Percentiles rank a stretch among this genome's conserved stretches.
Conservation (phyloP, 2,113 vertebrate genomes). For the Noturus placidus region DNA sequence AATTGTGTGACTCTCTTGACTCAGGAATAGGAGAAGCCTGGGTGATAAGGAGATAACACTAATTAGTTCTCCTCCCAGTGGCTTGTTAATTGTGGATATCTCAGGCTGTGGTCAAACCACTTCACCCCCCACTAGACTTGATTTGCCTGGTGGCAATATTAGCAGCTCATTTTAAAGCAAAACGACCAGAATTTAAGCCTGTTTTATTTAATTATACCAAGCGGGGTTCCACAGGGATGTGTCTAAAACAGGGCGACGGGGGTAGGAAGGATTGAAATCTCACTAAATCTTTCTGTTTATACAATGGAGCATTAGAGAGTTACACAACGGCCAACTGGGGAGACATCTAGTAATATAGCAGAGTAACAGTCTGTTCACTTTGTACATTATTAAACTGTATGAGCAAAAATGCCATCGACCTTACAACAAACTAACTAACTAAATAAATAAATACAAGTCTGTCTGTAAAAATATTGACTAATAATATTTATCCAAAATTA, state of each 20-base stretch:
- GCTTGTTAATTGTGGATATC: conserved; percentile 79
- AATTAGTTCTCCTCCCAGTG: conserved; percentile 80
- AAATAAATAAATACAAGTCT: too few relatives aligned
- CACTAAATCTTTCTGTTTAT: conserved; percentile 26
- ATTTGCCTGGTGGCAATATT: conserved; percentile 67
- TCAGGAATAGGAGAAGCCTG: conserved; percentile 62
- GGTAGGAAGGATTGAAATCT: conserved; percentile 27
- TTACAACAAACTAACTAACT: neutral
- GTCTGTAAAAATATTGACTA: neutral
- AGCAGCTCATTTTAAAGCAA: conserved; percentile 69
- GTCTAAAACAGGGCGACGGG: conserved; percentile 28
- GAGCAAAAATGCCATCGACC: neutral
- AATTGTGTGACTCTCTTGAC: conserved; percentile 67
- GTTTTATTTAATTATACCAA: conserved; percentile 71
- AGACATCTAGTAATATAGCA: neutral
- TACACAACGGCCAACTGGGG: neutral
- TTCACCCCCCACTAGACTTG: conserved; percentile 45
- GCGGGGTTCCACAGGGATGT: conserved; percentile 55
- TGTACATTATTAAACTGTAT: neutral
- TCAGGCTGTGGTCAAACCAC: conserved; percentile 62
- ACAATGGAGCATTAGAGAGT: conserved; percentile 7
- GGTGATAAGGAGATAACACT: conserved; percentile 78
- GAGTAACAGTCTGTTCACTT: neutral
- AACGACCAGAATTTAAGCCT: conserved; percentile 61
- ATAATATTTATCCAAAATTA: neutral